Base-by-base conservation (phyloP, 2,888 invertebrate species). In the Drosophila prolongata region DNA sequence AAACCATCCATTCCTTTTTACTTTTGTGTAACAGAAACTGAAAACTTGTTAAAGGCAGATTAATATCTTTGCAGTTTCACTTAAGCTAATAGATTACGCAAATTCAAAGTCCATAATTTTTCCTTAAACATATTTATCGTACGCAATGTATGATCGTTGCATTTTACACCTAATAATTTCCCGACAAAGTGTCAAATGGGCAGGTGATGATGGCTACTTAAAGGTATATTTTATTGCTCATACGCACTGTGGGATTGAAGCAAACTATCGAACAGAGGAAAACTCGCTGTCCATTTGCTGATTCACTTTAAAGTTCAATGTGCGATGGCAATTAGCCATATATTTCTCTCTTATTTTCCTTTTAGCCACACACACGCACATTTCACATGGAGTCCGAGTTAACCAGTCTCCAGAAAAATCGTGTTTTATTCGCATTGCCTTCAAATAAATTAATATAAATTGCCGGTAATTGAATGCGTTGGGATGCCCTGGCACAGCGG, bases 391-490 rank as follows among this genome's bases (percentile, higher is more conserved):
- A 10, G 1, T 59, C 24, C 37, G 13, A 38, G 19, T 10, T n/a
- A 19, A 43, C 58, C 64, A 57, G 35, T 43, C 40, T 27, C 69
- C 58, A 37, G 71, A 30, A 34, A 52, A 58, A 24, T 46, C 55
- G 30, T 64, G 73, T 64, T 52, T 68, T 58, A 56, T 71, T 68
- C 71, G 65, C 62, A 49, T 73, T 76, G 87, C 60, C 76, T 83
- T 64, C 54, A 77, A 85, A 77, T 77, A 77, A 87, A 79, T 85
- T 77, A 87, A 82, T 82, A 85, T 85, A 76, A 87, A 87, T 85
- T 70, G 83, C 83, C 47, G 77, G 40, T 52, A 73, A 80, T 87
- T 76, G 84, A 87, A 87, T 81, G 38, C 64, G 82, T 85, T 75
- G 65, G 80, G 75, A 73, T 56, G 66, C 58, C 58, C 58, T 59